phyloP scores from a whole-genome alignment of 1,140 invertebrate genomes.

The Hyphantria cunea region DNA sequence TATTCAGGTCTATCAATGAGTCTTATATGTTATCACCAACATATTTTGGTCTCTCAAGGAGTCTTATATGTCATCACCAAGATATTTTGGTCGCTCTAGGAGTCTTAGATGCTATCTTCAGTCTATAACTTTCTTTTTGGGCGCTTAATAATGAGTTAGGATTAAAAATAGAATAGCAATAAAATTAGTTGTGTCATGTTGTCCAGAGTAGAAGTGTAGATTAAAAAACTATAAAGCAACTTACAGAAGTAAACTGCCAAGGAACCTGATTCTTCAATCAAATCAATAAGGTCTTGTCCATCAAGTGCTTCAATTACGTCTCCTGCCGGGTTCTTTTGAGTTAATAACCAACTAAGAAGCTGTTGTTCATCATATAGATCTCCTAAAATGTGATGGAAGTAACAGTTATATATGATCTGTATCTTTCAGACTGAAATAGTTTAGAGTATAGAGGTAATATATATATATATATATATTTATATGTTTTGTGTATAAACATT shows the following conservation, averaged over 20 bases:
- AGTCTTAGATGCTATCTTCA: too few species aligned
- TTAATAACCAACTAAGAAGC: constrained; percentile 93
- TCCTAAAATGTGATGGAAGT: constrained; percentile 78
- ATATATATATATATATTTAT: too few species aligned
- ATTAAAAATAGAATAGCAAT: constrained; percentile 9
- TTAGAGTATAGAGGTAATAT: too few species aligned
- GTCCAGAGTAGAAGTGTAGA: constrained; percentile 28
- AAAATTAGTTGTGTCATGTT: constrained; percentile 33
- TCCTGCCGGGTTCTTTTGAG: constrained; percentile 94
- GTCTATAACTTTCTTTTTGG: too few species aligned
- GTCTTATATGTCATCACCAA: too few species aligned
- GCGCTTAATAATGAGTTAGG: neutral
- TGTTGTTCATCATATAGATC: constrained; percentile 95
- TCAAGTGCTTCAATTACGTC: constrained; percentile 95
- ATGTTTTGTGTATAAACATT: too few species aligned
- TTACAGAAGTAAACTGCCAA: constrained; percentile 97
- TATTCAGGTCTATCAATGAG: too few species aligned
- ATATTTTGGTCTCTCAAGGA: too few species aligned
- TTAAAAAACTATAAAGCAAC: constrained; percentile 51
- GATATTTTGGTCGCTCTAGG: too few species aligned
- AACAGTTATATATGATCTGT: neutral
- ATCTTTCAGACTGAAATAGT: too few species aligned
- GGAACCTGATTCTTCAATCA: constrained; percentile 92
- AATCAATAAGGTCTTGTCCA: constrained; percentile 89
- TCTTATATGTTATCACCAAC: too few species aligned